Conservation (phyloP, 2,113 vertebrate species). For the Sorex fumeus region DNA sequence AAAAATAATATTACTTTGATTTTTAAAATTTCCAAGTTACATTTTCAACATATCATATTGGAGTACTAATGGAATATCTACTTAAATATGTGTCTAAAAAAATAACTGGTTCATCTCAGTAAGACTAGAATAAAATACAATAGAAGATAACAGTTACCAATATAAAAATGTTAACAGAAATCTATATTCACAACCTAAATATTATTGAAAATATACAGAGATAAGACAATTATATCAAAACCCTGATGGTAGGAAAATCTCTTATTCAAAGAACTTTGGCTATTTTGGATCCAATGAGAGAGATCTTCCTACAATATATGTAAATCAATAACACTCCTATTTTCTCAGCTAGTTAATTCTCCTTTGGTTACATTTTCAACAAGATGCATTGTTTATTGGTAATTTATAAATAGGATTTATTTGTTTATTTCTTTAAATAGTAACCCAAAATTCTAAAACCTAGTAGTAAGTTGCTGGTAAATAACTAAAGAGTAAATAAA, state of each 20-base stretch:
- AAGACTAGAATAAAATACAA: background rate
- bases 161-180: background rate
- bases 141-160: background rate
- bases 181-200: background rate
- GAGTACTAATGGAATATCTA: background rate
- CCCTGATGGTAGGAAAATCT: accelerated
- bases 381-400: background rate
- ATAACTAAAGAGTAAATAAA: background rate
- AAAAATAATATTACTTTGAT: no score
- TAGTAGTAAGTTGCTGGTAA: background rate
- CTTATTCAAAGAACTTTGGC: background rate
- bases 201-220: background rate
- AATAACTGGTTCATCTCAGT: background rate
- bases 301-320: background rate
- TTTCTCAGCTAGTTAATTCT: accelerated
- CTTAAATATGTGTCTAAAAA: background rate
- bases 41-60: no score
- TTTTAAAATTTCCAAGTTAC: no score
- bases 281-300: no score
- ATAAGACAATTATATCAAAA: no score
- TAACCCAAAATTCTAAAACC: background rate
- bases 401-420: background rate
- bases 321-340: background rate
- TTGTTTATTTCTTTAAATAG: background rate
- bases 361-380: background rate